Conservation (phyloP, 2,113 vertebrate species). For the Aphyosemion australe region DNA sequence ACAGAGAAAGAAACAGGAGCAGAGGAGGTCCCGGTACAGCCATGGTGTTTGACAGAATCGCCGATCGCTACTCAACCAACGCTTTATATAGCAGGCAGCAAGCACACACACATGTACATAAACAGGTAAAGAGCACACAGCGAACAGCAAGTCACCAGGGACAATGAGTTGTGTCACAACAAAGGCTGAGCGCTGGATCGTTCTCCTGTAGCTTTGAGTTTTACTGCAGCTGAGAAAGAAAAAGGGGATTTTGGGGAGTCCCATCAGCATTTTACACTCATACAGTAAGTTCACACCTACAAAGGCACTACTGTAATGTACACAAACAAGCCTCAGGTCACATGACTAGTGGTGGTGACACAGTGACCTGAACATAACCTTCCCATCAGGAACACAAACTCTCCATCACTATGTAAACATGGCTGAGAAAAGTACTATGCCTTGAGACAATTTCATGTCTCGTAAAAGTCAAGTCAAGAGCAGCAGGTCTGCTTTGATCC, state of each 20-base stretch:
- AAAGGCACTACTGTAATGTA: conserved; percentile 36
- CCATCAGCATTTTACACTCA: conserved; percentile 73
- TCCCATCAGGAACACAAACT: conserved; percentile 7
- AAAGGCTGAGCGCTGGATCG: conserved; percentile 67
- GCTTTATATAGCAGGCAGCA: conserved; percentile 68
- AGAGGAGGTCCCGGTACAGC: conserved; percentile 53
- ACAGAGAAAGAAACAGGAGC: conserved; percentile 51
- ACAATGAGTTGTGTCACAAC: conserved; percentile 72
- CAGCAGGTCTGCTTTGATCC: too few relatives aligned
- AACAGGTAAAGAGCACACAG: conserved; percentile 28
- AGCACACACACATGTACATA: conserved; percentile 32
- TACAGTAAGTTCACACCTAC: conserved; percentile 43
- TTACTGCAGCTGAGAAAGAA: conserved; percentile 60
- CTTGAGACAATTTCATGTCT: too few relatives aligned
- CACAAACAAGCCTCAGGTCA: conserved; percentile 59
- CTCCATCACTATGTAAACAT: neutral
- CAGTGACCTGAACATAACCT: conserved; percentile 52
- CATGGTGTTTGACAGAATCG: conserved; percentile 69
- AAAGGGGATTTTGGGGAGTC: conserved; percentile 51
- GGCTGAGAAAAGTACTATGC: too few relatives aligned
- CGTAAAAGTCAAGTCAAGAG: too few relatives aligned
- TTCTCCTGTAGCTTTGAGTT: conserved; percentile 74
- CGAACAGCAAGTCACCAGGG: conserved; percentile 36
- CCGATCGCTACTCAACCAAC: conserved; percentile 6
- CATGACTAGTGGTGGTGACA: conserved; percentile 28